Conservation (phyloP, 2,113 vertebrate genomes). For the Psophia crepitans region DNA sequence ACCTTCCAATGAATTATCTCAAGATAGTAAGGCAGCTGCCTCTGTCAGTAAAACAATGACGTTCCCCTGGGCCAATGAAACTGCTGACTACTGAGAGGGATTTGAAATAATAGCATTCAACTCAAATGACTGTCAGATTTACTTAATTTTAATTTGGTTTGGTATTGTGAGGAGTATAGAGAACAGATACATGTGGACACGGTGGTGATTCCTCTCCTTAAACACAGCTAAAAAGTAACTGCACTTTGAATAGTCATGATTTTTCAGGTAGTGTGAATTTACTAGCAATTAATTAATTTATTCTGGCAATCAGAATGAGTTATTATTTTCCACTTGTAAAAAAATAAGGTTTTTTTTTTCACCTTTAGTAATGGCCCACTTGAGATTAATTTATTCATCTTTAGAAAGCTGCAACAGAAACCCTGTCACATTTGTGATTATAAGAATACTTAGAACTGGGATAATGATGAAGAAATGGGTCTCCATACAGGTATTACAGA, state of each 20-base stretch:
- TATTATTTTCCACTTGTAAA: background rate
- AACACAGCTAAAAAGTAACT: background rate
- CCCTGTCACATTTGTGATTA: background rate
- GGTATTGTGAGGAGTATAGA: background rate
- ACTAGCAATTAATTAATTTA: background rate
- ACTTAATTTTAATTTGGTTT: background rate
- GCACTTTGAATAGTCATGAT: background rate
- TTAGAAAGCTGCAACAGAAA: background rate
- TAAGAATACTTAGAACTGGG: background rate
- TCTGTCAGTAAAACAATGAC: background rate
- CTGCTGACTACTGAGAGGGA: background rate
- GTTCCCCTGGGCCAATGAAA: background rate
- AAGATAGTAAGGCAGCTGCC: background rate
- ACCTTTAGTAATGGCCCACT: conserved; percentile 3
- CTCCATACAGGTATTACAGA: background rate
- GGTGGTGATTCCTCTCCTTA: background rate
- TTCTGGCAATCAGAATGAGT: background rate
- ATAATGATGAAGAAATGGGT: background rate
- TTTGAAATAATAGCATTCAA: background rate
- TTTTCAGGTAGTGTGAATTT: background rate
- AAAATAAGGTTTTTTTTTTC: background rate
- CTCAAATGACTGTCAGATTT: background rate
- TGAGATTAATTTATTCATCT: conserved; percentile 30
- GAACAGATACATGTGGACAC: background rate
- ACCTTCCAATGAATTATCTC: background rate